Conservation (phyloP, 2,113 vertebrate species). For the Tachuris rubrigastra region DNA sequence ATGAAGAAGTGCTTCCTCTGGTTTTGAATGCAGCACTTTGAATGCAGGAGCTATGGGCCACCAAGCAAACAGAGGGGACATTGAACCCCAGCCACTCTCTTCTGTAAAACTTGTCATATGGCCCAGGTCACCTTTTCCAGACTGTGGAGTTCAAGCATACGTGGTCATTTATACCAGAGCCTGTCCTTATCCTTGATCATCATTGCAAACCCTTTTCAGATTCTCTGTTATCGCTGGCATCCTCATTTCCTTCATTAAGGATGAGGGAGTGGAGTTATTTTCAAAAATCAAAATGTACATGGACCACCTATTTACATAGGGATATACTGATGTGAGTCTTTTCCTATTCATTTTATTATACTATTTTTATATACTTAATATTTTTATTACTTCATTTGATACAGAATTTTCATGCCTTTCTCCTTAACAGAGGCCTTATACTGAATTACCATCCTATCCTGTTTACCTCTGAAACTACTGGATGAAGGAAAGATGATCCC, state of each 20-base stretch:
- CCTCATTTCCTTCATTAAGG: not conserved
- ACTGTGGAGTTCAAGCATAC: not conserved
- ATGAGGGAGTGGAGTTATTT: not conserved
- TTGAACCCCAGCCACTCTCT: not conserved
- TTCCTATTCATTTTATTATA: not conserved
- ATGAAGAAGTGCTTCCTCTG: not conserved
- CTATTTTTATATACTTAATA: not conserved
- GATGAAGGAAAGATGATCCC: not conserved
- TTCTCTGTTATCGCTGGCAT: not conserved
- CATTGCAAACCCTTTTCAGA: not conserved
- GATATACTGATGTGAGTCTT: not conserved
- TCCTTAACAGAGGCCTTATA: not conserved
- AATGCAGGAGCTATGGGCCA: not conserved
- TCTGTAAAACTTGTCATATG: not conserved
- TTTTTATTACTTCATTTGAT: not conserved
- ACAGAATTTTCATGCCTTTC: not conserved
- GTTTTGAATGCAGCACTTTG: not conserved
- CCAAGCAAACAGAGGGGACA: not conserved
- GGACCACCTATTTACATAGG: not conserved
- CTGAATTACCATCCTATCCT: not conserved
- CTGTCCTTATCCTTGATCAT: not conserved
- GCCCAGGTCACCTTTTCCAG: not conserved
- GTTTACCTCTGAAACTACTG: not conserved
- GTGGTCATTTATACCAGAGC: not conserved
- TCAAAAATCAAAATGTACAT: not conserved